Evolutionary conservation across 1,140 invertebrate genomes (phyloP).

Genomic region (Drosophila sproati): DNA sequence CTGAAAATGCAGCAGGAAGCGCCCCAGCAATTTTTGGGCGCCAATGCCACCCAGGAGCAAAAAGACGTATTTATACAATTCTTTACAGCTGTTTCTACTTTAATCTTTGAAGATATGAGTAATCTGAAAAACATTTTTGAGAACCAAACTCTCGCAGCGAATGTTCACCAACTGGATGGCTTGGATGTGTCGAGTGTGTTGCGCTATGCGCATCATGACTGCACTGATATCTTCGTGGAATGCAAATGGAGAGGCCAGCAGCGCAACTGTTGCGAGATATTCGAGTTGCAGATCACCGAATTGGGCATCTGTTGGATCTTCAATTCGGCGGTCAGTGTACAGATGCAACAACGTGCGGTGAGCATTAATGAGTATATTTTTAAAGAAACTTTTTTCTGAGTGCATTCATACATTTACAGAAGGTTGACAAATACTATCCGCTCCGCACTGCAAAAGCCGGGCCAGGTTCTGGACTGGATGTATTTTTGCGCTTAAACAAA

Average conservation of each 20-base stretch:
- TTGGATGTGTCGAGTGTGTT: constrained; percentile 58
- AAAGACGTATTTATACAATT: constrained; percentile 62
- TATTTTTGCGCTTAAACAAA: constrained; percentile 52
- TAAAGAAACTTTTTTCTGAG: background rate
- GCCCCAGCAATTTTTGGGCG: constrained; percentile 54
- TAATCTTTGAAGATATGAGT: constrained; percentile 45
- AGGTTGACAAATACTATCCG: constrained; percentile 62
- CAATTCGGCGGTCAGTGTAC: constrained; percentile 56
- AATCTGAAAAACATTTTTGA: constrained; percentile 46
- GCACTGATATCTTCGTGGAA: constrained; percentile 47
- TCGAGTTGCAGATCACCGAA: constrained; percentile 70
- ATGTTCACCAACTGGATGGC: constrained; percentile 36
- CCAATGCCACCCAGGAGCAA: constrained; percentile 32
- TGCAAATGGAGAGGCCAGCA: constrained; percentile 57
- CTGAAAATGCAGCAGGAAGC: constrained; percentile 40
- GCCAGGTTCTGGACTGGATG: constrained; percentile 57
- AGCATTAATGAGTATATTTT: background rate
- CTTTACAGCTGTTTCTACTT: constrained; percentile 45
- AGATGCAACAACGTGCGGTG: constrained; percentile 34
- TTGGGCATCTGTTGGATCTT: constrained; percentile 70
- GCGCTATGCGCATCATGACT: constrained; percentile 34
- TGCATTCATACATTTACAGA: constrained; percentile 23
- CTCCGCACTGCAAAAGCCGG: constrained; percentile 54
- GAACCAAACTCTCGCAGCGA: constrained; percentile 31
- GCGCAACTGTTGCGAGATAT: constrained; percentile 69